Evolutionary conservation across 2,797 vertebrate species (phyloP), one percentile per base, ranked within the genome.

Genomic region (Agapornis canus): DNA sequence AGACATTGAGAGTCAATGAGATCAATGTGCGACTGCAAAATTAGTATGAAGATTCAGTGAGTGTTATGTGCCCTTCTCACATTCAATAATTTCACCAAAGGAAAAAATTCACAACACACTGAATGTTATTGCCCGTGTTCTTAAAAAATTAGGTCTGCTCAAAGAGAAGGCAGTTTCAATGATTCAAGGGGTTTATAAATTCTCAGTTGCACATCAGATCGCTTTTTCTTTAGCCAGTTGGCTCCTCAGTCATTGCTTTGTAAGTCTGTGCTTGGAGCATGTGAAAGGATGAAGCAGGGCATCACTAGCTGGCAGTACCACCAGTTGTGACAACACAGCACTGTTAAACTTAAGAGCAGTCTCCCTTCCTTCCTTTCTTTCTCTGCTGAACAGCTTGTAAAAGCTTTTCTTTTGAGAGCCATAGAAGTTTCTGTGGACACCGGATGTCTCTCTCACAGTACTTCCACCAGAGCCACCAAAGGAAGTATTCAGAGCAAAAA

Each of bases 291-390:
- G 42, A 32, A 73, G 70, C 43, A n/a, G 60, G 1, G 1, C 10
- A 32, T n/a, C 0, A 0, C 51, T 35, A 61, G 19, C 57, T 23
- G 23, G 29, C 79, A 75, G 40, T 14, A 43, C 19, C 18, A 65
- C 51, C 59, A 32, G 32, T 0, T 1, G 1, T 11, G 21, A 14
- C 61, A 80, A 14, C 5, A n/a, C 6, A 13, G 15, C 3, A 2
- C 31, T 22, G 25, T 21, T 43, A 64, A 63, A 78, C 1, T 0
- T 9, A 47, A 56, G 9, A 85, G 59, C 13, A 2, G 3, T 10
- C 51, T 63, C 2, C 0, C 35, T 63, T 66, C 29, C 26, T 49
- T 60, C 5, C 8, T 66, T 45, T 13, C 20, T 11, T 32, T 39
- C 32, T 37, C 54, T 56, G 9, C 5, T 37, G 8, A 80, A 42